Base-by-base conservation (phyloP, 2,113 vertebrate genomes). In the Larimichthys polyactis region DNA sequence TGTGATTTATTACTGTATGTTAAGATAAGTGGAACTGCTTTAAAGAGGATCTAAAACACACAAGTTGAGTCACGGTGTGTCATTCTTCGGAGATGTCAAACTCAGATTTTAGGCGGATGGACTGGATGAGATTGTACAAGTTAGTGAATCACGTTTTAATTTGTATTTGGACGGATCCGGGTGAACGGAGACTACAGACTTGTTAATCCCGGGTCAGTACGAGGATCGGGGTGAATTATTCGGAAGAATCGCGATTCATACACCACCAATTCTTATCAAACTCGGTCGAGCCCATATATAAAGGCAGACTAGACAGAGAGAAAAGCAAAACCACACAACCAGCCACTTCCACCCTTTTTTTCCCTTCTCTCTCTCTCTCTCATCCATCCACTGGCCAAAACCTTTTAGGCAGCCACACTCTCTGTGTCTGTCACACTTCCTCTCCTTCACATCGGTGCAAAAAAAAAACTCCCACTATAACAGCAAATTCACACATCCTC, bases 401-500 rank as follows among this genome's bases (percentile, higher is more conserved):
- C 71, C 67, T 87, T 83, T 85, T 64, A 77, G 71, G 51, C 51
- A 81, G 69, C 65, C 70, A 63, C 69, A 72, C 62, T 71, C 58
- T 22, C 49, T 63, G 20, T 66, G 24, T 57, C 68, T 84, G 79
- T 85, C 83, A 86, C 62, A 84, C 75, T 49, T 69, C 55, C 65
- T 59, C 74, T 87, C 67, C 79, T 16, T 15, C 72, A 71, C 49
- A 36, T 17, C n/a, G 63, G 46, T 40, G 19, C 44, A 66, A 66
- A 43, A 46, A 52, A 17, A 36, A 36, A 36, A 52, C 68, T 73
- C 75, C 82, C 76, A 67, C 73, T 57, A 36, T 44, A 84, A 80
- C 67, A 77, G 81, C 75, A 79, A 74, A 87, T 89, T 90, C 89
- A 81, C 87, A 88, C 60, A 65, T 88, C 65, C 65, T 44, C 79